Conservation (phyloP, 2,888 invertebrate species). For the Barypeithes pellucidus region DNA sequence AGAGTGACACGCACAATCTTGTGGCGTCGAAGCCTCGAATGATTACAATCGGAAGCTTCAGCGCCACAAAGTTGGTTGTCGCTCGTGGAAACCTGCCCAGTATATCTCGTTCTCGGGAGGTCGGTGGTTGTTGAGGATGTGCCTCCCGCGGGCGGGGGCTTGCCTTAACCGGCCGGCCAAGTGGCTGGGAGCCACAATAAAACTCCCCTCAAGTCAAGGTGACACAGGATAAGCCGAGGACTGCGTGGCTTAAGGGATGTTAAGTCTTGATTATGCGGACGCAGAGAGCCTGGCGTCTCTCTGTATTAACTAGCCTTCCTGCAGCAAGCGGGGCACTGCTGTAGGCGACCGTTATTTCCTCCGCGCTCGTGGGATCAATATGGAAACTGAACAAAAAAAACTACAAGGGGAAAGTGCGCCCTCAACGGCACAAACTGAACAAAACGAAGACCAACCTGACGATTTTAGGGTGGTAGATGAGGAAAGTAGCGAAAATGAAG, state of each 20-base stretch:
- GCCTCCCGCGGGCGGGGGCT: slow-evolving; percentile 22
- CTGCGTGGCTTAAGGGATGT: slow-evolving; percentile 42
- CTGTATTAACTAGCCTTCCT: slow-evolving; percentile 8
- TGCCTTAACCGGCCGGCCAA: slow-evolving; percentile 42
- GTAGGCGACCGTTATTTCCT: slow-evolving; percentile 14
- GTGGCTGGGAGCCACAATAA: slow-evolving; percentile 46
- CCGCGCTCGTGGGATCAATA: slow-evolving; percentile 15
- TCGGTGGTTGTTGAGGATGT: slow-evolving; percentile 22
- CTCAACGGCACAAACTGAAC: background rate
- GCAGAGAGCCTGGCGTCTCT: slow-evolving; percentile 5
- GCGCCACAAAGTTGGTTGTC: background rate
- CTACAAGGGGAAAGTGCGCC: slow-evolving; percentile 11
- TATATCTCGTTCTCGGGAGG: slow-evolving; percentile 5
- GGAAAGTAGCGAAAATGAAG: background rate
- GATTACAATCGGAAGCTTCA: background rate
- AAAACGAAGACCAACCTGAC: background rate
- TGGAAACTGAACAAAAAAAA: background rate
- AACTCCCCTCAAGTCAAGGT: slow-evolving; percentile 39
- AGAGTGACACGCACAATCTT: background rate
- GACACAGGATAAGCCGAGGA: slow-evolving; percentile 46
- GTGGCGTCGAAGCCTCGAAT: background rate
- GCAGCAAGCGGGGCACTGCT: slow-evolving; percentile 24
- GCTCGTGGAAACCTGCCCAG: background rate
- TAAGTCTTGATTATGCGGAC: slow-evolving; percentile 18
- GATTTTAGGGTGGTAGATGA: background rate